Base-by-base conservation (phyloP, 2,113 vertebrate species). In the Malurus alboscapulatus region DNA sequence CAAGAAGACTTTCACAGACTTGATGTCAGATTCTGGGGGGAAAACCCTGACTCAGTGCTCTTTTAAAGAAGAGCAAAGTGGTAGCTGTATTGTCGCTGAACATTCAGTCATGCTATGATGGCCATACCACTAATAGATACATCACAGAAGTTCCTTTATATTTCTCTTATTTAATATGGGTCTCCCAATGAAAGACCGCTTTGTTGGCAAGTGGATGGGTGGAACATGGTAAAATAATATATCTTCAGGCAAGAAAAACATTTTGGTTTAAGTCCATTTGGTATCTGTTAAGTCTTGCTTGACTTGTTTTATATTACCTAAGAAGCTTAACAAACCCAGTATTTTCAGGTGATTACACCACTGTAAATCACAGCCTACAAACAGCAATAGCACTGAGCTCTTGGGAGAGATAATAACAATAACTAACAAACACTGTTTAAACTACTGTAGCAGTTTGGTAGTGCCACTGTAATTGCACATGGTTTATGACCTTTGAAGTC, bases 351-450 rank as follows among this genome's bases (percentile, higher is more conserved):
- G 75, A 80, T 83, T 91, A 68, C 45, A 32, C 15, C 68, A 30
- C 40, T 77, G 55, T 66, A 93, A 93, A 95, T 93, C 85, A 89
- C 81, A 94, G 26, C 54, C 85, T 71, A 74, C 32, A 73, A 51
- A 47, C 63, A 80, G 51, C 59, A 90, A 63, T 36, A 69, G 34
- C 75, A 55, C 68, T 84, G 30, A 90, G 65, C 65, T 92, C 88
- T 84, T 34, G 47, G 68, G 76, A 90, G 44, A 68, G 44, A 25
- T 51, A 87, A 75, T 48, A 87, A 55, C 47, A 77, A 61, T 57
- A 76, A 71, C 72, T 51, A 88, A 73, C 76, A 77, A 78, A 51
- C 19, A 22, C 10, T 57, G 17, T 42, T 87, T 90, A 65, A 88
- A 79, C 54, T 69, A 44, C 42, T 63, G 34, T 36, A 15, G 24